Base-by-base conservation (phyloP, 37 sponge, comb jelly and placozoan genomes). In the Chondrosia reniformis region DNA sequence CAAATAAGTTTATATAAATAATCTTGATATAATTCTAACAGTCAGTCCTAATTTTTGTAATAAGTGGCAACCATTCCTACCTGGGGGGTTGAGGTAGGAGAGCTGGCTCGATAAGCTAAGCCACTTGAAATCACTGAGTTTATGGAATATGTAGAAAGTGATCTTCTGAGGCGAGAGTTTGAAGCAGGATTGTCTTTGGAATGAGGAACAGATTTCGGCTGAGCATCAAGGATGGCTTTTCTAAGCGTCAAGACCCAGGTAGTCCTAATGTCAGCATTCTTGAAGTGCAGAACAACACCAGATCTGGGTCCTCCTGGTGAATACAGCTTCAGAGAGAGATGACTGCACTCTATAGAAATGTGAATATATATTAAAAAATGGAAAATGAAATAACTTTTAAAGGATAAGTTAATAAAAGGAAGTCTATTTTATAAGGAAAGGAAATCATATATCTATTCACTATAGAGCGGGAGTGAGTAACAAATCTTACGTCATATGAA, bases 231-330 rank as follows among this genome's bases (percentile, higher is more conserved):
- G 41, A 69, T 6, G 17, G 72, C 72, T 44, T 82, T 82, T 9
- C 25, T 41, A 0, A 87, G 75, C 13, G 54, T 72, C 42, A 74
- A 27, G 8, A 79, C 75, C 87, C 87, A 87, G 3, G 43, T 28
- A 49, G 30, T 52, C 63, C 76, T 87, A 31, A 2, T 44, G 24
- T 42, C 75, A 17, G 77, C 74, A 28, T 82, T 69, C 31, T 62
- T 45, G 74, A 87, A 82, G 52, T 73, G 56, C 63, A 87, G 24
- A 2, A 87, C 78, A 0, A 77, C 75, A 3, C 87, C 87, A 52
- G 46, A 77, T 9, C 87, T 41, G 21, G 87, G 87, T 19, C 87
- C 87, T 38, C 81, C 75, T 6, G 87, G 87, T 4, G 87, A 87
- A 66, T 87, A 87, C 37, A 82, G 25, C 65, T 87, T 87, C 44